phyloP scores from a whole-genome alignment of 2,797 vertebrate genomes.

The Hafferia zeledoni region DNA sequence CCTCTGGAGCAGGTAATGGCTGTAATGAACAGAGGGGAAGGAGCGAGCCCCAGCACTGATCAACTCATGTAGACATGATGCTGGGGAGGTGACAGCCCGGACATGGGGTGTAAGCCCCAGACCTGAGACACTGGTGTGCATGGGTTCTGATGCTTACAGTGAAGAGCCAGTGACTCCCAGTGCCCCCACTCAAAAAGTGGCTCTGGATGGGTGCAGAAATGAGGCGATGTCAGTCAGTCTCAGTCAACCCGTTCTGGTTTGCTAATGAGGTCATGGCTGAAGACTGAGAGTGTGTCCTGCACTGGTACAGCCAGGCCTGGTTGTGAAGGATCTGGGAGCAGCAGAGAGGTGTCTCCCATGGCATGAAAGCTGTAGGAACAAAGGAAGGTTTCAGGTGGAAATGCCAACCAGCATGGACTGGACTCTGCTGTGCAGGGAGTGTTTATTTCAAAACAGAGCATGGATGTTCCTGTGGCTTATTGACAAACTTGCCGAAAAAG shows the following conservation, averaged over 20 bases:
- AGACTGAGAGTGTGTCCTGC: not conserved
- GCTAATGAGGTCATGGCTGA: rapidly evolving
- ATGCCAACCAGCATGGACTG: not conserved
- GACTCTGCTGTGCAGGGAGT: not conserved
- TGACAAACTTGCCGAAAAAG: not conserved
- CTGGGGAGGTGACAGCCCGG: not conserved
- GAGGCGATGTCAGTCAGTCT: not conserved
- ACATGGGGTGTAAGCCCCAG: not conserved
- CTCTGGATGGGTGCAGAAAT: not conserved
- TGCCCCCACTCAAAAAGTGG: not conserved
- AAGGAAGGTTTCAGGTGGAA: not conserved
- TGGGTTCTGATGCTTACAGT: not conserved
- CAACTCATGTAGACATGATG: rapidly evolving
- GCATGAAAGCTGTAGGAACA: not conserved
- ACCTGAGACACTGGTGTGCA: not conserved
- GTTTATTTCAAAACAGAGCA: not conserved
- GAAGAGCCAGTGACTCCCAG: not conserved
- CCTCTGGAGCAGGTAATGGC: rapidly evolving
- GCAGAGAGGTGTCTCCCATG: not conserved
- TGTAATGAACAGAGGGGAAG: not conserved
- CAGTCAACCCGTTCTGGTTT: not conserved
- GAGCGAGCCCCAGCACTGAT: not conserved
- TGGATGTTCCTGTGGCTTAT: not conserved
- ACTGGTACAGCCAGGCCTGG: not conserved
- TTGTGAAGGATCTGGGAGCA: not conserved